Conservation (phyloP, 2,113 vertebrate species). For the Toxostoma redivivum region DNA sequence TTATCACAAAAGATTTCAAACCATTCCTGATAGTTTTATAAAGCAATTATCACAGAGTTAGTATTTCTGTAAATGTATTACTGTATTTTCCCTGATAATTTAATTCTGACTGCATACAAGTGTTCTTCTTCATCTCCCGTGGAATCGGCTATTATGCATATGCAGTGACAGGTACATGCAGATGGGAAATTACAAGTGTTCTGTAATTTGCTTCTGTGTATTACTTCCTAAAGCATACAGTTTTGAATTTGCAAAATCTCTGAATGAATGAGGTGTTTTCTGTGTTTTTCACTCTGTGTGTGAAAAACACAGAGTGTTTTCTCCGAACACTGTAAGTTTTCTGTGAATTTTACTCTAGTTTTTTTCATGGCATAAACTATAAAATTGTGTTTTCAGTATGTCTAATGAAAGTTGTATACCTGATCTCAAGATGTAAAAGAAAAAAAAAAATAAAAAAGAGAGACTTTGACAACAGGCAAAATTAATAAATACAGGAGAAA, state of each 20-base stretch:
- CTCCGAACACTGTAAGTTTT: not conserved
- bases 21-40: not conserved
- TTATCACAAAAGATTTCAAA: not conserved
- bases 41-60: not conserved
- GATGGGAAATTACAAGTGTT: not conserved
- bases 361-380: not conserved
- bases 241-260: not conserved
- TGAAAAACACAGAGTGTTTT: too few species aligned
- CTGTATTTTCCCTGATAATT: not conserved
- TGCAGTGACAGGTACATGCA: not conserved
- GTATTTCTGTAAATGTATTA: not conserved
- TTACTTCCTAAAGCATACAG: not conserved
- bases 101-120: not conserved
- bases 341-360: not conserved
- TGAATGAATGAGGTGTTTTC: not conserved
- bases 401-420: not conserved
- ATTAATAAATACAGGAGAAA: not conserved
- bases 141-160: not conserved
- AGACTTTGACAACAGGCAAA: not conserved
- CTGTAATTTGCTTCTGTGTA: not conserved
- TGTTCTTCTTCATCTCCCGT: not conserved
- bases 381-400: not conserved
- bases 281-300: not conserved
- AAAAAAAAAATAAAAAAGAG: not conserved
- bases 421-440: not conserved